Conservation (phyloP, 2,888 invertebrate genomes). For the Anoplius nigerrimus region DNA sequence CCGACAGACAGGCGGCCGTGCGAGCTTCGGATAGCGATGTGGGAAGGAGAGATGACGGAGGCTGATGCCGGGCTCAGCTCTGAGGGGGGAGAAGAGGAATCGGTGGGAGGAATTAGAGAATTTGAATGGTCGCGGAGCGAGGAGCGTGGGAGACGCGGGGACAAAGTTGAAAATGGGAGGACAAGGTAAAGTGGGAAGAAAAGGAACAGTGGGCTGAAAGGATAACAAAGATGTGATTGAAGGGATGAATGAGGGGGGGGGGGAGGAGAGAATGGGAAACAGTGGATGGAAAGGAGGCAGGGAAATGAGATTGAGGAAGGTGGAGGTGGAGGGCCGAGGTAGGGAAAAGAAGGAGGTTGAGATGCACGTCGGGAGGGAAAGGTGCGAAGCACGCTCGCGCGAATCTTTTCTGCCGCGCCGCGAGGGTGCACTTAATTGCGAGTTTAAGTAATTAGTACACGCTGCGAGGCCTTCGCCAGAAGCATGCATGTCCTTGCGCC, state of each 20-base stretch:
- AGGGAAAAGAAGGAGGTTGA: constrained; percentile 2
- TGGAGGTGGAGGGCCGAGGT: not conserved
- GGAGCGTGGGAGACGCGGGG: no score
- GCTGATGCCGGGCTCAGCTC: not conserved
- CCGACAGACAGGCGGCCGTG: not conserved
- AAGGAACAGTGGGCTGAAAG: no score
- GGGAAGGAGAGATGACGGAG: not conserved
- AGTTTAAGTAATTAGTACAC: constrained; percentile 65
- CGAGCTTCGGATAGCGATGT: not conserved
- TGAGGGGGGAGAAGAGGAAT: constrained; percentile 5
- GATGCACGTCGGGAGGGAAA: constrained; percentile 55
- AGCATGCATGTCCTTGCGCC: constrained; percentile 41
- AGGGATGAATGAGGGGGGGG: not conserved
- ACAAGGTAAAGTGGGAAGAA: no score
- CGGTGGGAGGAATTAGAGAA: not conserved
- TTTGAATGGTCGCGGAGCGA: no score
- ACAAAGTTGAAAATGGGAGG: no score
- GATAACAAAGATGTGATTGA: no score
- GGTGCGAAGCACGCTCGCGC: constrained; percentile 68
- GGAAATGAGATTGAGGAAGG: not conserved
- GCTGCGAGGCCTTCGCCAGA: constrained; percentile 29
- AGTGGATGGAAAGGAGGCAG: not conserved
- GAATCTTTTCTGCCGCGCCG: constrained; percentile 58
- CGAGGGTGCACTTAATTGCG: constrained; percentile 63
- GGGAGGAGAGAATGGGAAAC: constrained; percentile 3